These are phyloP conservation scores for Engystomops pustulosus DNA, from an alignment of 2,113 vertebrate genomes.

Conservation along the genomic window DNA sequence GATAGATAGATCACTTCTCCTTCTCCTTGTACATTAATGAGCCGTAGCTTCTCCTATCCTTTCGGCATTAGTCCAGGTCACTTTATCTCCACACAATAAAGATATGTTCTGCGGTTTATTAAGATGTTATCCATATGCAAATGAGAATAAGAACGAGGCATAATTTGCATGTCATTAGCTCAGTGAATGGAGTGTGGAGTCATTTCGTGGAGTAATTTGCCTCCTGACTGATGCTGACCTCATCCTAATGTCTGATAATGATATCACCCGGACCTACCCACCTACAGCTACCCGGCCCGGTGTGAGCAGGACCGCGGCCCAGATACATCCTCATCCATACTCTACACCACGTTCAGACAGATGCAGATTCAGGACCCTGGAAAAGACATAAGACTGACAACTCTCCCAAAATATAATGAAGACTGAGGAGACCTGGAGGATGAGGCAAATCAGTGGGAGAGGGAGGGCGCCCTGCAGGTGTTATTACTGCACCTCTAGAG, in stretches of 20 bases:
- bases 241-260: conserved; percentile 12
- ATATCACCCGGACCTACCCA: background rate
- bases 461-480: no score
- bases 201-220: background rate
- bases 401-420: no score
- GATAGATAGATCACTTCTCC: background rate
- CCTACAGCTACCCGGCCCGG: no score
- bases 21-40: conserved; percentile 4
- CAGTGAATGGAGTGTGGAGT: conserved; percentile 28
- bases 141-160: background rate
- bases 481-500: no score
- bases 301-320: no score
- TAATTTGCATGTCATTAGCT: conserved; percentile 37
- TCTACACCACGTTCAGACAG: no score
- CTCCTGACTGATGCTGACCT: conserved; percentile 13
- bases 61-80: background rate
- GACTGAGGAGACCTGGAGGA: no score
- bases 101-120: background rate
- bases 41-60: background rate
- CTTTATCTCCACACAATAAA: background rate
- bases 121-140: conserved; percentile 41
- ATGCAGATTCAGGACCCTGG: no score
- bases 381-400: no score
- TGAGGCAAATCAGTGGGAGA: no score
- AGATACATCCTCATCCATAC: no score